Evolutionary conservation across 2,113 vertebrate genomes (phyloP), one percentile per base, ranked within the genome.

Genomic region (Scalopus aquaticus): DNA sequence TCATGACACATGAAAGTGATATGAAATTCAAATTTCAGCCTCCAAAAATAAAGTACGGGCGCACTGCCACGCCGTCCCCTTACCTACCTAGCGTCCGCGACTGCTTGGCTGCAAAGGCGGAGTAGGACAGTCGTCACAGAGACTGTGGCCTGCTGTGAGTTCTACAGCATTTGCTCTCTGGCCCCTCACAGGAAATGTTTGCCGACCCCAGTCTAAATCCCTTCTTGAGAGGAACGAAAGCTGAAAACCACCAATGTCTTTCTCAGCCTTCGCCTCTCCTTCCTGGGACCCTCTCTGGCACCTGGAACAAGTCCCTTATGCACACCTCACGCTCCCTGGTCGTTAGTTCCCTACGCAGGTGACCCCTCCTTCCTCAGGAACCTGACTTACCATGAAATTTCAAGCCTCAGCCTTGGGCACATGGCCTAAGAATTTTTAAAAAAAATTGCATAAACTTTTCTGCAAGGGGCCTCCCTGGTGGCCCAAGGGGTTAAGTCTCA

Each of bases 1-100:
- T 83, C 0, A 0, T 87, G 90, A 77, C 84, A 67, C 3, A 4
- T 16, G 60, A 84, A 81, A 69, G 73, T 13, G 4, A 67, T 56
- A 81, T 74, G 64, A 85, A 95, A 82, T 79, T 94, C 91, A 90
- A 20, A 92, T 91, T 49, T 39, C 77, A 64, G 56, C 4, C 49
- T 51, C 91, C 77, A 16, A 82, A 85, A 92, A 72, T 93, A 65
- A 80, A 86, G 72, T 64, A 51, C 19, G 58, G 95, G 85, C 19
- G 12, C 60, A 32, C 2, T 5, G 65, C 73, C 72, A 35, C 28
- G 16, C 73, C 51, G 6, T 6, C 3, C 17, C 22, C 51, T 42
- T 1, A 0, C 39, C 86, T 82, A 65, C 83, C 82, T 54, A 9
- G 15, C 24, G 11, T 54, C 79, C 37, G 20, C 8, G 39, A 56